Base-by-base conservation (phyloP, 2,888 invertebrate genomes). In the Eustalomyia histrio region DNA sequence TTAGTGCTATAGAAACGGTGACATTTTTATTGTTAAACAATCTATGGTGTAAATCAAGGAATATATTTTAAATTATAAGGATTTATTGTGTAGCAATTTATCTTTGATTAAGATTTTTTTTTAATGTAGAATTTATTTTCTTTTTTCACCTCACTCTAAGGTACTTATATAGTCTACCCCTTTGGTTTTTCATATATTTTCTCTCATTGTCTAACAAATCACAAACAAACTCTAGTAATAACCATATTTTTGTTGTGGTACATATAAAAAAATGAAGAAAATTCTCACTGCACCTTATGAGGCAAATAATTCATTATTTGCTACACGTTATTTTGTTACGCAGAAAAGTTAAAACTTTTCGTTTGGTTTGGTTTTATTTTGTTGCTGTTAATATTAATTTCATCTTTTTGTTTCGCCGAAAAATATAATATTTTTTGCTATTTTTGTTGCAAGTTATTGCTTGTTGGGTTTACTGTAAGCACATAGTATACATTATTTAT, bases 301-400 rank as follows among this genome's bases (percentile, higher is more conserved):
- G 78, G 72, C 78, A 73, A 73, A 72, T 78, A 78, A 78, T 73
- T 72, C 55, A 73, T 73, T 78, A 78, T 73, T 67, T 73, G 55
- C 55, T 63, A 55, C 29, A 78, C 18, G 35, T 57, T 78, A 33
- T 71, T 72, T 39, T 72, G 43, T 55, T 65, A 53, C 21, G 43
- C 52, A 60, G 57, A 9, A 50, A 39, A 65, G 18, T 53, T 53
- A 35, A 14, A 64, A 52, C 43, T 64, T 35, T 63, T 55, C 5
- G 16, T 33, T n/a, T 68, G 61, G 43, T 2, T n/a, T 64, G 24
- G 17, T 57, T 58, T 47, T 47, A n/a, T 39, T 39, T 60, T 4
- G 17, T n/a, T 47, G 55, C 50, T 78, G 60, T 18, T 60, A 57
- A 64, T 60, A 65, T 61, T 65, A 60, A 50, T 52, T 47, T n/a